phyloP scores from a whole-genome alignment of 1,140 invertebrate species.

The Trachymyrmex cornetzi region DNA sequence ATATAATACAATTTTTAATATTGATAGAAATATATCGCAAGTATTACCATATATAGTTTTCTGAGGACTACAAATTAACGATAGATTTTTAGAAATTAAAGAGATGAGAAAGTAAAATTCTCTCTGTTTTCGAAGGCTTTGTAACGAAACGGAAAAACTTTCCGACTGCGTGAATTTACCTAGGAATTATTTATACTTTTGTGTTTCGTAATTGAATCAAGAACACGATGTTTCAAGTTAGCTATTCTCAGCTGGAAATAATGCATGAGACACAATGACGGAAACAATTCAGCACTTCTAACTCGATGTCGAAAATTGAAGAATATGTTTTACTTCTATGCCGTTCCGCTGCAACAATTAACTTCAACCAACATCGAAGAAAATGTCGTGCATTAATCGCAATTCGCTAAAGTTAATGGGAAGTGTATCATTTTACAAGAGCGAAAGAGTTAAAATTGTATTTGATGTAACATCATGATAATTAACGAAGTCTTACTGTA shows the following conservation, averaged over 20 bases:
- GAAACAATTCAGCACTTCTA: neutral
- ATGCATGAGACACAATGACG: neutral
- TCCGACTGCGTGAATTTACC: neutral
- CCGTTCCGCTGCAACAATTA: neutral
- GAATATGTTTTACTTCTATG: neutral
- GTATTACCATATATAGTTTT: neutral
- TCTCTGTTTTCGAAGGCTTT: neutral
- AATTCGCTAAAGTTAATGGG: neutral
- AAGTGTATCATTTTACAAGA: neutral
- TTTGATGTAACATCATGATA: slow-evolving; percentile 9
- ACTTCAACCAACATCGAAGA: neutral
- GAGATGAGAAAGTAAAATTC: neutral
- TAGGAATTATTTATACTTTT: neutral
- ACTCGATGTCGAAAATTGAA: slow-evolving; percentile 1
- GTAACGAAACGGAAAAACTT: neutral
- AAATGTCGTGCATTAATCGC: neutral
- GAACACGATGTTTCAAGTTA: neutral
- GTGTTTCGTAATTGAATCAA: neutral
- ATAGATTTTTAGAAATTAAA: neutral
- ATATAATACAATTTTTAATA: neutral
- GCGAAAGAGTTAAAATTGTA: slow-evolving; percentile 6
- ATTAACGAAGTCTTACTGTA: neutral
- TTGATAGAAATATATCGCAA: neutral
- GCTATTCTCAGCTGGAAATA: neutral
- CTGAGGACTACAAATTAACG: neutral